Base-by-base conservation (phyloP, 2,797 vertebrate species). In the Enteromius paludinosus region DNA sequence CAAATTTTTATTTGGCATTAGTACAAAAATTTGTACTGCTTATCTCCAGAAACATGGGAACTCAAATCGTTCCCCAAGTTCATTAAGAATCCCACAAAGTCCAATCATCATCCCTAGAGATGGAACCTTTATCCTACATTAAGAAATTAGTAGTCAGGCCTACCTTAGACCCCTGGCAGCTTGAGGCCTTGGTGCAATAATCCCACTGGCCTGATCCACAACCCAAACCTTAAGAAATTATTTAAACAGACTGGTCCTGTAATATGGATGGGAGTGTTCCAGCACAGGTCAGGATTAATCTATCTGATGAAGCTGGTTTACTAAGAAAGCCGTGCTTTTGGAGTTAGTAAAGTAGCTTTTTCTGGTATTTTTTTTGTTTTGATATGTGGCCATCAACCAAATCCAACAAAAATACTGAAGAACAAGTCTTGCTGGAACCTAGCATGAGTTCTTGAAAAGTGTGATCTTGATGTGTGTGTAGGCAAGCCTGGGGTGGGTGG, bases 401-500 rank as follows among this genome's bases (percentile, higher is more conserved):
- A 65, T 33, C 33, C 25, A 47, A 64, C 15, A 77, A 47, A 17
- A 61, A n/a, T 7, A 38, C 3, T 15, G 10, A 64, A 75, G 25
- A 77, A 30, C 9, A 17, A 45, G n/a, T 23, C 28, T 75, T 35
- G 56, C 30, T 38, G 49, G 52, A 45, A 35, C 72, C 43, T 68
- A 5, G 38, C 6, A 33, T 54, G 30, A 43, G 43, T 73, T 74
- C 54, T 61, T 68, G 11, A 72, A 54, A 61, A 65, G 49, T 15
- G 10, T n/a, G 75, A 65, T 70, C 17, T n/a, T 56, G 45, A 33
- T 43, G 38, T 78, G 43, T 61, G 59, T 38, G 69, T 68, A 73
- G 61, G 35, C 41, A 49, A 71, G 56, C 72, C 62, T n/a, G 64
- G 47, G 83, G 80, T 84, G 38, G 59, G 66, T 49, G 81, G 64